Conservation (phyloP, 1,140 invertebrate genomes). For the Apocrypta bakeri region DNA sequence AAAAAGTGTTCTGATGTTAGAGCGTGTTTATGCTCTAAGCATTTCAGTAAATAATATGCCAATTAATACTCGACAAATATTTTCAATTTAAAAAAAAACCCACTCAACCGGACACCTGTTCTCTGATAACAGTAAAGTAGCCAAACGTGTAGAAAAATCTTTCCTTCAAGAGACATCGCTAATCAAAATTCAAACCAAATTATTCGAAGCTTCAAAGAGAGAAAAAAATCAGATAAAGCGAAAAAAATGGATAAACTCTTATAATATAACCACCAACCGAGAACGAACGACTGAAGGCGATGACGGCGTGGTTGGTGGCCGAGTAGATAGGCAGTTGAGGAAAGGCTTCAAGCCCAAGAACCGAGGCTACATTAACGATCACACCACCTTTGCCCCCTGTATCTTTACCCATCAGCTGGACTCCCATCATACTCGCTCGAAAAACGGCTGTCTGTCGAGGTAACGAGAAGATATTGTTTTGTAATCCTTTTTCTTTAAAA, state of each 20-base stretch:
- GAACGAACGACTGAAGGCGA: slow-evolving; percentile 73
- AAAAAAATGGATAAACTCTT: not conserved
- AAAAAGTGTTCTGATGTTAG: too few species aligned
- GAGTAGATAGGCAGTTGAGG: slow-evolving; percentile 68
- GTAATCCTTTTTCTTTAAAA: not conserved
- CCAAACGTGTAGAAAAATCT: too few species aligned
- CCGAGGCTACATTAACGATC: slow-evolving; percentile 70
- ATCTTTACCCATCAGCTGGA: slow-evolving; percentile 72
- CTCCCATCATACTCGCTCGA: slow-evolving; percentile 68
- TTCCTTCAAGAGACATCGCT: too few species aligned
- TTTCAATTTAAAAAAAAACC: too few species aligned
- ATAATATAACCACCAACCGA: slow-evolving; percentile 56
- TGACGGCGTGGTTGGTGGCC: slow-evolving; percentile 74
- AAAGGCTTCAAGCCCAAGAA: slow-evolving; percentile 67
- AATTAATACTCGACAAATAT: too few species aligned
- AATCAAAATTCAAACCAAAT: too few species aligned
- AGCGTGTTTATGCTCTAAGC: too few species aligned
- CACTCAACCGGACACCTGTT: too few species aligned
- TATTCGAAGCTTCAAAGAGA: too few species aligned
- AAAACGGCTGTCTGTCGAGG: slow-evolving; percentile 68
- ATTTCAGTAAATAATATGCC: too few species aligned
- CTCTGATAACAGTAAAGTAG: too few species aligned
- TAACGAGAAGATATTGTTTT: slow-evolving; percentile 5
- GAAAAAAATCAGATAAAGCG: not conserved
- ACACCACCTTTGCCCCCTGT: slow-evolving; percentile 68